A percentile compares a stretch with the other conserved stretches of the same genome.
These are phyloP conservation scores for Hypotaenidia philippensis DNA, from an alignment of 2,797 vertebrate species.

Conservation along the genomic window DNA sequence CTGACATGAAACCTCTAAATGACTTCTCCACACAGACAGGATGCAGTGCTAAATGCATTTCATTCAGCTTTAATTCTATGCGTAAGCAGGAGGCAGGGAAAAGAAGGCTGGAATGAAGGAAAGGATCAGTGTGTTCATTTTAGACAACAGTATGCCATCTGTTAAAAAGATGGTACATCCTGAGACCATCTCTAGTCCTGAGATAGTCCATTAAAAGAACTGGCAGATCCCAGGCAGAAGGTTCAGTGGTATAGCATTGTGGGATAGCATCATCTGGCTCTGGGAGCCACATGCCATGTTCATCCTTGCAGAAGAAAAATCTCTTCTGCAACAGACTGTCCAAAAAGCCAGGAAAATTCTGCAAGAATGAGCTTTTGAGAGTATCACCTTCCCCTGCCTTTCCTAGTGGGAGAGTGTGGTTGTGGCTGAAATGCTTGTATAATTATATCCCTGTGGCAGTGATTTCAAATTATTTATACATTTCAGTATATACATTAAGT, in stretches of 20 bases:
- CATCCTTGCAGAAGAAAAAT: background rate
- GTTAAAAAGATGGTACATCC: background rate
- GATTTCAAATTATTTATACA: background rate
- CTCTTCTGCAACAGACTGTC: background rate
- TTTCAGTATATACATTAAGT: background rate
- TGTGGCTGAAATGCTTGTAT: background rate
- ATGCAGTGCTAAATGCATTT: background rate
- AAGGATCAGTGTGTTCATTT: background rate
- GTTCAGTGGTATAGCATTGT: background rate
- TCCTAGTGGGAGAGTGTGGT: background rate
- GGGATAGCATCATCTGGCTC: background rate
- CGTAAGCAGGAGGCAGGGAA: background rate
- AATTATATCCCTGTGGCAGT: background rate
- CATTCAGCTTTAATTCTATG: background rate
- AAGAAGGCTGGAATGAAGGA: background rate
- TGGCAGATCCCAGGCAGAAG: background rate
- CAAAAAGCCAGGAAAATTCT: background rate
- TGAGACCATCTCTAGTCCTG: background rate
- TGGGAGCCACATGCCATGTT: rapidly evolving
- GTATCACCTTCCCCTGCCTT: background rate
- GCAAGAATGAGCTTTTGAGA: background rate
- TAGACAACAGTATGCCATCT: background rate
- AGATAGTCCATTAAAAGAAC: background rate
- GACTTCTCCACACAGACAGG: background rate
- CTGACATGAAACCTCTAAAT: background rate